Evolutionary conservation across 2,113 vertebrate species (phyloP).

Genomic region (Clinocottus analis): DNA sequence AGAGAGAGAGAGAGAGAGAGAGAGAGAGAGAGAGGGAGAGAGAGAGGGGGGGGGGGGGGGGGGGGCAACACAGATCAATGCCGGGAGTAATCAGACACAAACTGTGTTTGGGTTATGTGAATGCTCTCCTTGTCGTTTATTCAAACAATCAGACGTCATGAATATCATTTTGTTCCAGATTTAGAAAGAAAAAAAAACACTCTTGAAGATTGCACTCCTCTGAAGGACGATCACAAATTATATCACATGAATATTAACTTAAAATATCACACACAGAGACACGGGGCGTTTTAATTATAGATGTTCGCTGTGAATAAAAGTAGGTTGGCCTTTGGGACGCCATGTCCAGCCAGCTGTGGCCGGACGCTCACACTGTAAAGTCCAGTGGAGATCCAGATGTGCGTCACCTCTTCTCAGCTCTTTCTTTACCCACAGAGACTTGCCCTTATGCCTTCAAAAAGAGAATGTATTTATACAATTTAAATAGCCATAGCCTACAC

Average conservation of each 20-base stretch:
- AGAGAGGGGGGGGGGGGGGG: too few species aligned
- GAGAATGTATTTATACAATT: constrained; percentile 44
- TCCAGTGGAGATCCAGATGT: constrained; percentile 80
- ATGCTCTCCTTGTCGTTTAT: constrained; percentile 21
- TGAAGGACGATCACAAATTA: background rate
- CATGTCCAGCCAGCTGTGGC: constrained; percentile 77
- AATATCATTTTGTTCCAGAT: background rate
- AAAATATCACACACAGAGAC: background rate
- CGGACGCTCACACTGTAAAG: constrained; percentile 46
- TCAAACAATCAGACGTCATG: background rate
- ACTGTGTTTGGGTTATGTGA: constrained; percentile 38
- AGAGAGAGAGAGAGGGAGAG: background rate
- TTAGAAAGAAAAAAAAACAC: background rate
- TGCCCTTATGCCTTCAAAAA: constrained; percentile 31
- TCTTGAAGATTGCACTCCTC: background rate
- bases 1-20: background rate
- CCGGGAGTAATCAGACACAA: constrained; percentile 16
- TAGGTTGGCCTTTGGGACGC: constrained; percentile 58
- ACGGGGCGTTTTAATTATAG: constrained; percentile 14
- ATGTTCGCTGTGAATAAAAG: constrained; percentile 24
- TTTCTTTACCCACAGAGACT: constrained; percentile 59
- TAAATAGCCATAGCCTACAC: constrained; percentile 46
- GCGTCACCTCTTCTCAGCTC: constrained; percentile 77
- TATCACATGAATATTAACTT: background rate
- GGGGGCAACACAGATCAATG: constrained; percentile 52